A percentile compares a stretch with the other conserved stretches of the same genome.
These are phyloP conservation scores for Phenganax subtilis DNA, from an alignment of 92 coral and sea anemone species.

Conservation along the genomic window DNA sequence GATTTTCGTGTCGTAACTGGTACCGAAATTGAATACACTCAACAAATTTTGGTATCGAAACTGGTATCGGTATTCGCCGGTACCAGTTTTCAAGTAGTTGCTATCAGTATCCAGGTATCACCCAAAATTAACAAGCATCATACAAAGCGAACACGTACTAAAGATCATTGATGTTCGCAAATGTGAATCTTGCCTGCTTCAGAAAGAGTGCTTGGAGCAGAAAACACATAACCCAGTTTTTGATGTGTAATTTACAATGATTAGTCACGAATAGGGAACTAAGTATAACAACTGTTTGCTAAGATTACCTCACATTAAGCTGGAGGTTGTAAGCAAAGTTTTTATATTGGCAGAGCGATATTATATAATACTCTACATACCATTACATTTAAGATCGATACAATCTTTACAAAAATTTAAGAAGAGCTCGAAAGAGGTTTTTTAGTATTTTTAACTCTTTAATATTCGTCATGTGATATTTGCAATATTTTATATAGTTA, in stretches of 20 bases:
- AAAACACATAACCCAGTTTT: not conserved
- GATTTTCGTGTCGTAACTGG: too few species aligned
- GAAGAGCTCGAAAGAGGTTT: not conserved
- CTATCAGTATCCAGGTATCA: too few species aligned
- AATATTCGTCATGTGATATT: not conserved
- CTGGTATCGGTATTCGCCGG: too few species aligned
- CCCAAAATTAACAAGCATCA: not conserved
- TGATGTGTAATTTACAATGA: not conserved
- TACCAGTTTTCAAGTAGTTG: too few species aligned
- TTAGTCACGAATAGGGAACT: not conserved
- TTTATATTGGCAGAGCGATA: not conserved
- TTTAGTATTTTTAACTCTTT: not conserved
- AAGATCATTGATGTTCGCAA: not conserved
- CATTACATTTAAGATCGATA: slow-evolving; percentile 5
- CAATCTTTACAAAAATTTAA: not conserved
- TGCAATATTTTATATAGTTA: not conserved
- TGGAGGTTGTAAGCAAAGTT: not conserved
- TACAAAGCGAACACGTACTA: not conserved
- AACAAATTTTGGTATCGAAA: too few species aligned
- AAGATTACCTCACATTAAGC: not conserved
- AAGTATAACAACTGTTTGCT: not conserved
- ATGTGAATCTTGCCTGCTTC: slow-evolving; percentile 3
- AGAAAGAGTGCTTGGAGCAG: not conserved
- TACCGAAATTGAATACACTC: too few species aligned
- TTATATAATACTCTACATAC: slow-evolving; percentile 12